Percentiles rank a stretch among this genome's conserved stretches.
These are phyloP conservation scores for Scaptomyza hsui DNA, from an alignment of 1,140 invertebrate species.

Conservation along the genomic window DNA sequence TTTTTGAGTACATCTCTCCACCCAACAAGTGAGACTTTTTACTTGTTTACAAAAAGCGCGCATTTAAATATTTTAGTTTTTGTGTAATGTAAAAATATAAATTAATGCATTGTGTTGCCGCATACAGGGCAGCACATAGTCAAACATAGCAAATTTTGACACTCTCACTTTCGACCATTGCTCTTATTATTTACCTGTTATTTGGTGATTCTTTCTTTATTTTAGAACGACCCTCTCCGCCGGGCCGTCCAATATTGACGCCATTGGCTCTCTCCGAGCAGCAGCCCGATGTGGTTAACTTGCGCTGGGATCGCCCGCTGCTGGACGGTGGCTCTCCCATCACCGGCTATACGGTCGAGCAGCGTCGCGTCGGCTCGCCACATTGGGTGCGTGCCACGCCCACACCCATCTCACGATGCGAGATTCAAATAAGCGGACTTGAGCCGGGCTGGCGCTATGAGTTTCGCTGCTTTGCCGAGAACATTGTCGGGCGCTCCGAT, in stretches of 20 bases:
- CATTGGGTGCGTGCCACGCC: constrained; percentile 91
- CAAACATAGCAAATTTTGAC: too few species aligned
- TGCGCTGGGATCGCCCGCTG: constrained; percentile 92
- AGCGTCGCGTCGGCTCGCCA: constrained; percentile 89
- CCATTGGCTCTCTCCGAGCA: constrained; percentile 87
- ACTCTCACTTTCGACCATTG: not conserved
- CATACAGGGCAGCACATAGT: not conserved
- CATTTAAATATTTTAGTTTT: too few species aligned
- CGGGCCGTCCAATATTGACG: constrained; percentile 90
- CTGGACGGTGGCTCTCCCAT: constrained; percentile 95
- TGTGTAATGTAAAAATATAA: not conserved
- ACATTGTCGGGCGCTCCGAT: constrained; percentile 91
- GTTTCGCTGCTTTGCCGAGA: constrained; percentile 94
- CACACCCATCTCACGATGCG: constrained; percentile 87
- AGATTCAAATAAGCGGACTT: constrained; percentile 90
- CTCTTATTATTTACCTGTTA: constrained; percentile 41
- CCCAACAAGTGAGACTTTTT: too few species aligned
- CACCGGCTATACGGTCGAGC: constrained; percentile 92
- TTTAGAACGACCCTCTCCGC: constrained; percentile 89
- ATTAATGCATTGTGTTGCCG: too few species aligned
- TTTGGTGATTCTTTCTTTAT: constrained; percentile 64
- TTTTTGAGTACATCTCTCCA: not conserved
- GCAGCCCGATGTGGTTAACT: constrained; percentile 93
- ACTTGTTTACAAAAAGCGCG: too few species aligned
- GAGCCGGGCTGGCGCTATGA: constrained; percentile 95